Base-by-base conservation (phyloP, 2,113 vertebrate genomes). In the Forbesichthys agassizii region DNA sequence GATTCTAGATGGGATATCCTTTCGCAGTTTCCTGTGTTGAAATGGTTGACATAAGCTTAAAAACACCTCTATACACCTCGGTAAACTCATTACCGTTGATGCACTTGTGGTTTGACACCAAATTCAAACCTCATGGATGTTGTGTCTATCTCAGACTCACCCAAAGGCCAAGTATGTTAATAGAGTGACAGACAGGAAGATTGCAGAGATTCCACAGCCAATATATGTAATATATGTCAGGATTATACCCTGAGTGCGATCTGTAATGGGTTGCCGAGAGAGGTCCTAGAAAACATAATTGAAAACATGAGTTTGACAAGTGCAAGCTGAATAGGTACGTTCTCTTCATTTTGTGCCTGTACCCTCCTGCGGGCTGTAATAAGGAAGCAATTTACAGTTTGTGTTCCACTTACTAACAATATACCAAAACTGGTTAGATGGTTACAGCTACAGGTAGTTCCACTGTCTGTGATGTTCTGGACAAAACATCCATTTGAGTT, bases 1-100 rank as follows among this genome's bases (percentile, higher is more conserved):
- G 78, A 99, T 98, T 92, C 97, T 99, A 60, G 97, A 96, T 3
- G 97, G 96, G 11, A 95, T 95, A 87, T 99, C 97, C 80, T 95
- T 97, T 55, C 96, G 94, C 55, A 98, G 89, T 91, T 97, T 98
- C 78, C 97, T 99, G 80, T 62, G 84, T 73, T 70, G 48, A 10
- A 16, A 74, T 70, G 49, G 14, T 42, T 63, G 0, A 63, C 48
- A 72, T 11, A 27, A 20, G 18, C 7, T 48, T 42, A 49, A 79
- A 56, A 63, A 59, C 9, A 52, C 27, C 16, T 66, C 18, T 64
- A 54, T 3, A 12, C 18, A 33, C 5, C 52, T 3, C 4, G 27
- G 20, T 33, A 3, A 11, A 54, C 10, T 56, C 20, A 56, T 9
- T 3, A 20, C 6, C 3, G 18, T 54, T 8, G 53, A 12, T 9